phyloP scores from a whole-genome alignment of 2,888 invertebrate genomes.

The Sminthurinus aureus region DNA sequence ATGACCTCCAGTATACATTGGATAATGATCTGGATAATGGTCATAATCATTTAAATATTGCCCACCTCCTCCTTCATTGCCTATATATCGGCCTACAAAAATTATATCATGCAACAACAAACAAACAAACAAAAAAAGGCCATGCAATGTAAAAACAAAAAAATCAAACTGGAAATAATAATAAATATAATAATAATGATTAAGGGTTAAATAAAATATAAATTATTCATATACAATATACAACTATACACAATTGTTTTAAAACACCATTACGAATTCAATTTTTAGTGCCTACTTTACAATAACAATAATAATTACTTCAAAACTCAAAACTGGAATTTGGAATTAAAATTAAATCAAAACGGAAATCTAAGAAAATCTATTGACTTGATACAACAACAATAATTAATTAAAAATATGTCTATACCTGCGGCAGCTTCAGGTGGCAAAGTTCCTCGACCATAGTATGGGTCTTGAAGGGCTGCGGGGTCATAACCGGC shows the following conservation, averaged over 20 bases:
- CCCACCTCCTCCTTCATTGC: conserved; percentile 40
- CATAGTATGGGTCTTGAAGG: conserved; percentile 58
- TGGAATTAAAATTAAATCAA: too few species aligned
- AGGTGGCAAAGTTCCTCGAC: conserved; percentile 55
- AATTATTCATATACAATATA: not conserved
- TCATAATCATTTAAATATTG: conserved; percentile 66
- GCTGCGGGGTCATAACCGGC: conserved; percentile 51
- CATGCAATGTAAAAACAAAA: conserved; percentile 33
- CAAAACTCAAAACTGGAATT: too few species aligned
- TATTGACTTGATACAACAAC: not conserved
- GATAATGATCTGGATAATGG: conserved; percentile 62
- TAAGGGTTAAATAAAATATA: not conserved
- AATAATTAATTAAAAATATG: not conserved
- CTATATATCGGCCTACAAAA: conserved; percentile 44
- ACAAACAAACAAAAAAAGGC: not conserved
- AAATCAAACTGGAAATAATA: conserved; percentile 31
- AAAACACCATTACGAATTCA: too few species aligned
- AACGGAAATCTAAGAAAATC: not conserved
- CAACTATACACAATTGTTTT: too few species aligned
- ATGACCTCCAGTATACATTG: conserved; percentile 51
- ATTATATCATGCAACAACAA: conserved; percentile 5
- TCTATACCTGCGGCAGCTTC: conserved; percentile 45
- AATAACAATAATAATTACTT: too few species aligned
- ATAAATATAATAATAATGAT: conserved; percentile 18
- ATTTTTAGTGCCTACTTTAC: too few species aligned